These are phyloP conservation scores for Butorides virescens DNA, from an alignment of 2,113 vertebrate genomes.

Conservation along the genomic window DNA sequence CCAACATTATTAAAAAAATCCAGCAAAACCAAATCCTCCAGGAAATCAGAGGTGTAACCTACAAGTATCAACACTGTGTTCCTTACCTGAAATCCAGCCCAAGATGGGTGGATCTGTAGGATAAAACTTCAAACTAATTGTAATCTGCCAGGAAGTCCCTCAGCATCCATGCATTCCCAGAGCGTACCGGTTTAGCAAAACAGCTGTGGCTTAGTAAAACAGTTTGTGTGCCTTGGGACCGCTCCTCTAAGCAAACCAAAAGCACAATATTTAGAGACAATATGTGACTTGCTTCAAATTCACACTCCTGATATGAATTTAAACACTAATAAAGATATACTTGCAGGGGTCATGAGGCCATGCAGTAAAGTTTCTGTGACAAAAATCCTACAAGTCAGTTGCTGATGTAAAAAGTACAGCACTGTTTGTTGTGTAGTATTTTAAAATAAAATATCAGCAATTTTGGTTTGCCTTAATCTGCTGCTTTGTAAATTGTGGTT, in stretches of 20 bases:
- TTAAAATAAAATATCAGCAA: background rate
- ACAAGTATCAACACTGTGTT: background rate
- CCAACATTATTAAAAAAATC: background rate
- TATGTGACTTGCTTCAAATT: background rate
- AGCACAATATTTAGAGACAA: background rate
- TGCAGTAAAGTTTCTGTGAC: background rate
- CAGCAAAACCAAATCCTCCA: background rate
- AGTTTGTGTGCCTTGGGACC: background rate
- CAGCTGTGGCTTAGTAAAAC: background rate
- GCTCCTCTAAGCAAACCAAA: background rate
- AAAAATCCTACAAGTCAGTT: background rate
- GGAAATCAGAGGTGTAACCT: background rate
- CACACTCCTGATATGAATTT: background rate
- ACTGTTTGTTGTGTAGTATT: background rate
- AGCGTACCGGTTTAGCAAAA: background rate
- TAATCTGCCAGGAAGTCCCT: background rate
- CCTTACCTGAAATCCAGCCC: background rate
- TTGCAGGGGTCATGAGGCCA: background rate
- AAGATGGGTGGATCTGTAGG: background rate
- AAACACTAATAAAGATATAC: background rate
- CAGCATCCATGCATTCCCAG: background rate
- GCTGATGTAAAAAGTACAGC: background rate
- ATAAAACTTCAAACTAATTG: background rate
- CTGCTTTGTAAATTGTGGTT: background rate
- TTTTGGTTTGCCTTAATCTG: background rate